phyloP scores from a whole-genome alignment of 2,797 vertebrate species.

The Sibirionetta formosa region DNA sequence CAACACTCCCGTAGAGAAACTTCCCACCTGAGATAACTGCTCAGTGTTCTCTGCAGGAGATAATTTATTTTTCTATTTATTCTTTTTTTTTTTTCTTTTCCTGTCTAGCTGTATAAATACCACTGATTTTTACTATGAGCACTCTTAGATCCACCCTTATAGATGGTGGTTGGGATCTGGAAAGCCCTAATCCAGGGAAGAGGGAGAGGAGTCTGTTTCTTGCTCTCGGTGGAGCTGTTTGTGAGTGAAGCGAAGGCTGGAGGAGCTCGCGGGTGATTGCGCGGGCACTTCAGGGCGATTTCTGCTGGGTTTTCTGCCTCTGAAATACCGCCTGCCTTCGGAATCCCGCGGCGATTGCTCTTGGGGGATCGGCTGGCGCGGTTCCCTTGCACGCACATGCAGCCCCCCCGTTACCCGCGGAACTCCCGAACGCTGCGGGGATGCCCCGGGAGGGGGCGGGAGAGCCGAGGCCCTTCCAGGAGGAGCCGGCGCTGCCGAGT shows the following conservation, averaged over 20 bases:
- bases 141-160: background rate
- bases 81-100: background rate
- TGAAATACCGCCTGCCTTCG: background rate
- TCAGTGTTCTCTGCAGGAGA: background rate
- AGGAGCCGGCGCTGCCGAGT: background rate
- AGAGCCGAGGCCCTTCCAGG: fast-evolving
- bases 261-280: background rate
- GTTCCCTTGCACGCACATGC: background rate
- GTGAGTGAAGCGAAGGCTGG: background rate
- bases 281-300: background rate
- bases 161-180: background rate
- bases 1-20: fast-evolving
- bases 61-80: background rate
- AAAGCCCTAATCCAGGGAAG: background rate
- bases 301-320: background rate
- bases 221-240: fast-evolving
- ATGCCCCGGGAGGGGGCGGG: background rate
- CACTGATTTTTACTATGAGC: background rate
- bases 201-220: background rate
- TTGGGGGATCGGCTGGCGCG: fast-evolving
- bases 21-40: background rate
- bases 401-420: fast-evolving
- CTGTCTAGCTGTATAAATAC: background rate
- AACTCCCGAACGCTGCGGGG: background rate
- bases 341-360: background rate